These are phyloP conservation scores for Drosophila willistoni DNA, from an alignment of 1,140 invertebrate genomes.

Conservation along the genomic window DNA sequence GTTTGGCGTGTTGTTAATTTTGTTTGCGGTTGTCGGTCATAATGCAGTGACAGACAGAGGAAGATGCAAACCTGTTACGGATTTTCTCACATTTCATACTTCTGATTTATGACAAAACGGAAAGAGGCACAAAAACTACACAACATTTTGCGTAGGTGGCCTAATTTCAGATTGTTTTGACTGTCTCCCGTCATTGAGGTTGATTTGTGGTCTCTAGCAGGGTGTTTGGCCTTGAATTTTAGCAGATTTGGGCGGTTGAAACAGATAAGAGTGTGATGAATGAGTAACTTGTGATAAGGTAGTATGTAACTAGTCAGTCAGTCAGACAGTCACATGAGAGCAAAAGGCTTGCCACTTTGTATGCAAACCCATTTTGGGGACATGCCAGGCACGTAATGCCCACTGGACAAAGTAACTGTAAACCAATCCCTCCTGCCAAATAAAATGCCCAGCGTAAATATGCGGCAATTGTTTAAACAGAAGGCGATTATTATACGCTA, in stretches of 20 bases:
- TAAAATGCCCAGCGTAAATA: background rate
- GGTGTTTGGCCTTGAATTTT: slow-evolving; percentile 24
- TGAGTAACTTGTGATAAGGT: background rate
- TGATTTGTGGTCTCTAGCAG: background rate
- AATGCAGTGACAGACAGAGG: background rate
- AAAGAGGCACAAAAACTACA: background rate
- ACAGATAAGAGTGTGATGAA: background rate
- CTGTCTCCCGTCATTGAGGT: no score
- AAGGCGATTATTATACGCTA: background rate
- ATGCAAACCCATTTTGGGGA: slow-evolving; percentile 27
- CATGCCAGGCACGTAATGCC: slow-evolving; percentile 39
- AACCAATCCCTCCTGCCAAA: slow-evolving; percentile 11
- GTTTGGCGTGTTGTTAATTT: slow-evolving; percentile 64
- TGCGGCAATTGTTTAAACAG: slow-evolving; percentile 30
- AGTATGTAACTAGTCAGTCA: background rate
- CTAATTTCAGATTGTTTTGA: slow-evolving; percentile 32
- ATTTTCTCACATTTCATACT: slow-evolving; percentile 40
- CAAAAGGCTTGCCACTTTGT: slow-evolving; percentile 31
- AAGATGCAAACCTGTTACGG: slow-evolving; percentile 25
- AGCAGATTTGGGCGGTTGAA: slow-evolving; percentile 41
- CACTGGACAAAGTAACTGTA: slow-evolving; percentile 45
- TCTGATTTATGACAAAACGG: background rate
- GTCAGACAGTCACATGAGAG: slow-evolving; percentile 8
- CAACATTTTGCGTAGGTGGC: slow-evolving; percentile 37
- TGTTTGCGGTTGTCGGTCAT: slow-evolving; percentile 12